Base-by-base conservation (phyloP, 2,888 invertebrate genomes). In the Onchidella celtica region DNA sequence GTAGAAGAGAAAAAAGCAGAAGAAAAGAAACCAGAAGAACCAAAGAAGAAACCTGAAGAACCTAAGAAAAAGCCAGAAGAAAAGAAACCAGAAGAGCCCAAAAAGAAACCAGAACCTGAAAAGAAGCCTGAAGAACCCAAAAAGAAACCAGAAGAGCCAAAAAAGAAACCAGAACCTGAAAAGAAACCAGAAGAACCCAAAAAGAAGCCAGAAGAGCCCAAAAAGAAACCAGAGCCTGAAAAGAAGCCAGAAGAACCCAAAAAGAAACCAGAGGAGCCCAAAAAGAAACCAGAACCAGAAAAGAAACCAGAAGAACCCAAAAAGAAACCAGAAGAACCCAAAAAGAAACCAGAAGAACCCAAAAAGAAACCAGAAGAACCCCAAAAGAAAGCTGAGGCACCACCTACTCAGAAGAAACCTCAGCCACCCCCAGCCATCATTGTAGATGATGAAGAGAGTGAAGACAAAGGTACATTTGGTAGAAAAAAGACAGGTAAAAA, bases 361-460 rank as follows among this genome's bases (percentile, higher is more conserved):
- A 47, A 69, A 34, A 69, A 73, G 36, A 73, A 74, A 57, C 74
- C 80, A n/a, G 80, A 80, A 63, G 76, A 85, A 70, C 70, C 81
- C 9, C 81, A 72, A 61, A 72, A 78, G 34, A 68, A 79, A 29
- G 65, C 66, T n/a, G 81, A 81, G 40, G 76, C 70, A 79, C 27
- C 57, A 32, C 63, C 55, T 32, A 14, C 59, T 24, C 29, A 78
- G 24, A 69, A 75, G 40, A 66, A 75, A 40, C 40, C 47, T 0
- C 66, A 74, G 6, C 57, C 74, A n/a, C 81, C 66, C 68, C 88
- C 89, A 11, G 68, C 87, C 70, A 88, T 89, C 72, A 87, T 89
- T 34, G 86, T 88, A 3, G 87, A 82, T 61, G 87, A 87, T 65
- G 87, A 86, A 21, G 72, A 65, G 11, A 24, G 38, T 1, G 72